Conservation (phyloP, 2,797 vertebrate species). For the Chaenodraco wilsoni region DNA sequence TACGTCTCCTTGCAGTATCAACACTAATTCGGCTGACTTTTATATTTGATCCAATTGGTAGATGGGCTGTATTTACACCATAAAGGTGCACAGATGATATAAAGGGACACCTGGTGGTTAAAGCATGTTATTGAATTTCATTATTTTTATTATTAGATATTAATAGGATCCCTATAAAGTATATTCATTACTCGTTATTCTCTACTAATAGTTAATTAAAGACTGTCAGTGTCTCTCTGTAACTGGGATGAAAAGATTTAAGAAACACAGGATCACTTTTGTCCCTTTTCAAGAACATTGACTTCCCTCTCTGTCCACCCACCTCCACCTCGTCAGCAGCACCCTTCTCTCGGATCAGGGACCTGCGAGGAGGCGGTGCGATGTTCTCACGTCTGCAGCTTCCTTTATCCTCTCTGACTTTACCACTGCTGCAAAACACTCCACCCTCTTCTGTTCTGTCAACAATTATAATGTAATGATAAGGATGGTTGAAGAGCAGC, state of each 20-base stretch:
- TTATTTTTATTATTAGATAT: too few species aligned
- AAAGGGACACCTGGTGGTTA: too few species aligned
- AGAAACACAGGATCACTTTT: constrained; percentile 27
- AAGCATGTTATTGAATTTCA: too few species aligned
- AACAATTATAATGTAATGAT: background rate
- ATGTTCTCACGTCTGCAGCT: constrained; percentile 41
- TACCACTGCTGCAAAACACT: constrained; percentile 34
- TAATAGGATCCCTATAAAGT: too few species aligned
- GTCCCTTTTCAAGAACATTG: constrained; percentile 45
- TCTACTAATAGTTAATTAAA: too few species aligned
- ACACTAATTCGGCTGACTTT: too few species aligned
- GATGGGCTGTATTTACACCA: too few species aligned
- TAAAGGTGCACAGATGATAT: too few species aligned
- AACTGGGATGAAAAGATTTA: constrained; percentile 34
- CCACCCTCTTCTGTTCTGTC: constrained; percentile 17
- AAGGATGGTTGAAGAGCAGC: background rate
- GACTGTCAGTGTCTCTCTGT: constrained; percentile 20
- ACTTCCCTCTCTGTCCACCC: constrained; percentile 40
- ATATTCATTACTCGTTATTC: too few species aligned
- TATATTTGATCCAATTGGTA: too few species aligned
- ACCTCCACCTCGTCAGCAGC: constrained; percentile 52
- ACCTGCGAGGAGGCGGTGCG: constrained; percentile 42
- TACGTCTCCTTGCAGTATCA: too few species aligned
- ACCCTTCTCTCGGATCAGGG: constrained; percentile 49
- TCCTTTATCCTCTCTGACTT: constrained; percentile 40